Conservation (phyloP, 2,113 vertebrate species). For the Chascanopsetta lugubris region DNA sequence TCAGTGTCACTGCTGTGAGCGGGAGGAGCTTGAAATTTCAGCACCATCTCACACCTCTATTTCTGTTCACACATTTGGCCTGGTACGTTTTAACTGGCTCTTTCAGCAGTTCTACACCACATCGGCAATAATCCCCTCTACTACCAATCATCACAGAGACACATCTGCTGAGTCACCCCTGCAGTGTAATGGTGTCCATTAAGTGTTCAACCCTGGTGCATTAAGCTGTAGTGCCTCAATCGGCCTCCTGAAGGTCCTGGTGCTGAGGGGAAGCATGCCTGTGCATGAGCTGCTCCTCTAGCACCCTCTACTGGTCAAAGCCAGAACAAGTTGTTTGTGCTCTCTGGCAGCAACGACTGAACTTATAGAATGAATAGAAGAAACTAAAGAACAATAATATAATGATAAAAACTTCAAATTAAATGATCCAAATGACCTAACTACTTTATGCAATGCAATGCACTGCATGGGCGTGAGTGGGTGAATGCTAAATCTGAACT, state of each 20-base stretch:
- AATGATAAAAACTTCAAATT: not conserved
- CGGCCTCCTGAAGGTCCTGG: slow-evolving; percentile 1
- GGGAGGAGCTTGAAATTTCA: slow-evolving; percentile 54
- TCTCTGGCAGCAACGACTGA: not conserved
- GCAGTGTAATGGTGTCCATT: not conserved
- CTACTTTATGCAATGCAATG: no score
- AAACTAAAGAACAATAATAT: not conserved
- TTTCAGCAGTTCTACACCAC: slow-evolving; percentile 18
- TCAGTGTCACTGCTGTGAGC: slow-evolving; percentile 41
- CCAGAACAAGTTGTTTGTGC: slow-evolving; percentile 3
- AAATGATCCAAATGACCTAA: no score
- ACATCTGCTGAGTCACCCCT: slow-evolving; percentile 41
- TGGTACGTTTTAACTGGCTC: slow-evolving; percentile 14
- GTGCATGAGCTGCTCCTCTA: slow-evolving; percentile 9
- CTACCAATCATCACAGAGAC: slow-evolving; percentile 24
- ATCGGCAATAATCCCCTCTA: slow-evolving; percentile 15
- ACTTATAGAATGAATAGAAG: not conserved
- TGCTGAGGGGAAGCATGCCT: not conserved
- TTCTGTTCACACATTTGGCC: slow-evolving; percentile 47
- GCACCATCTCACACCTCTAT: slow-evolving; percentile 59
- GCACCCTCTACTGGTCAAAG: slow-evolving; percentile 62
- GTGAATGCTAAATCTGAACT: no score
- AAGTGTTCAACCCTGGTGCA: slow-evolving; percentile 3
- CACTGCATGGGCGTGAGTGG: no score
- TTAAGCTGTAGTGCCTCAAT: slow-evolving; percentile 8